Base-by-base conservation (phyloP, 2,888 invertebrate species). In the Plagodis pulveraria region DNA sequence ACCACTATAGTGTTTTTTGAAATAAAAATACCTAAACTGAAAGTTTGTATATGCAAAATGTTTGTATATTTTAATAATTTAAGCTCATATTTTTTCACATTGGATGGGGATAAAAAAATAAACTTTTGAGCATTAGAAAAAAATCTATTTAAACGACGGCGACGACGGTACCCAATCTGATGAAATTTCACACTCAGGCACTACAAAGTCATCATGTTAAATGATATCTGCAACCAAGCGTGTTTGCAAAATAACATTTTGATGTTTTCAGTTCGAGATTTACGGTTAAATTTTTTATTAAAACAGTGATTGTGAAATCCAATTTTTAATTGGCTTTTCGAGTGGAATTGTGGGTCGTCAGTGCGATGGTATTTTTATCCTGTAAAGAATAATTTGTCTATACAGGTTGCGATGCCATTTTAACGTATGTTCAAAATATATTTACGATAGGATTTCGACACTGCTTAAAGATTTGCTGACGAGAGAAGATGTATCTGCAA, bases 211-310 rank as follows among this genome's bases (percentile, higher is more conserved):
- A 71, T 71, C 62, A 63, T 66, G 8, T 70, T 71, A 67, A 63
- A 68, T 68, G 64, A 65, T 59, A 61, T 63, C 57, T 49, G 59
- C 59, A 63, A 43, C 65, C 65, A 68, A 69, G 66, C 67, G 71
- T 75, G 67, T 70, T 74, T 65, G 66, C 65, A 73, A 62, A 80
- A 79, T 83, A 76, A 78, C 76, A 71, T 80, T 83, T 78, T 80
- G 76, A 78, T 76, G 77, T 67, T 70, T 62, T 64, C 69, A 69
- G 58, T 65, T 67, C 66, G 70, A 76, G 76, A 81, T 82, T 82
- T 76, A 80, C 71, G 75, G 71, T 66, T 68, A 67, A 76, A 78
- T 77, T 76, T 81, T 81, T 80, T 81, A 83, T 83, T 81, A 81
- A 83, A 79, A 70, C 71, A 65, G 62, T 67, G 69, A 74, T 76